Conservation (phyloP, 1,140 invertebrate species). For the Bombyx mandarina region DNA sequence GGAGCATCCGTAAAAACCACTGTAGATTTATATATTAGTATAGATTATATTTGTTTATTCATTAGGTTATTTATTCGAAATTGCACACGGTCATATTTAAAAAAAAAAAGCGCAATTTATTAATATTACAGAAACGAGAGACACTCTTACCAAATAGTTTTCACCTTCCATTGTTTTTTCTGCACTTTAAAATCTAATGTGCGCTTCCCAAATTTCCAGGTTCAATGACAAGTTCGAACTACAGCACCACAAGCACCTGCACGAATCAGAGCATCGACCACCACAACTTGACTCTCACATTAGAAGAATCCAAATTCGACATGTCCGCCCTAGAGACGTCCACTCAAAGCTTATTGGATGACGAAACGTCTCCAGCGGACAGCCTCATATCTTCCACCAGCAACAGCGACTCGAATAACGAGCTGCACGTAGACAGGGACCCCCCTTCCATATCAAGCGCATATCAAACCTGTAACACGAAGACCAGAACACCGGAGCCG, state of each 20-base stretch:
- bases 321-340: constrained; percentile 80
- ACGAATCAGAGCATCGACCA: constrained; percentile 60
- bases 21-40: too few relatives aligned
- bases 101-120: too few relatives aligned
- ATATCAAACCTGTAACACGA: constrained; percentile 66
- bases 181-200: too few relatives aligned
- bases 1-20: too few relatives aligned
- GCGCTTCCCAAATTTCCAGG: constrained; percentile 21
- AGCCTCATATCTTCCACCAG: constrained; percentile 81
- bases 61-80: too few relatives aligned
- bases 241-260: constrained; percentile 62
- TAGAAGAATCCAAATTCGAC: constrained; percentile 84
- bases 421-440: constrained; percentile 63
- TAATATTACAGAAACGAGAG: too few relatives aligned
- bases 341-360: constrained; percentile 76
- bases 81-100: too few relatives aligned
- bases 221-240: constrained; percentile 67
- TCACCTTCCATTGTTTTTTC: too few relatives aligned
- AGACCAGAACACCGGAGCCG: constrained; percentile 49
- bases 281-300: constrained; percentile 50
- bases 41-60: too few relatives aligned
- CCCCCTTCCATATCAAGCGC: constrained; percentile 59
- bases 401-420: constrained; percentile 75
- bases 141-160: too few relatives aligned
- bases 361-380: constrained; percentile 86